phyloP scores from a whole-genome alignment of 2,888 invertebrate genomes.

The Spodoptera picta region DNA sequence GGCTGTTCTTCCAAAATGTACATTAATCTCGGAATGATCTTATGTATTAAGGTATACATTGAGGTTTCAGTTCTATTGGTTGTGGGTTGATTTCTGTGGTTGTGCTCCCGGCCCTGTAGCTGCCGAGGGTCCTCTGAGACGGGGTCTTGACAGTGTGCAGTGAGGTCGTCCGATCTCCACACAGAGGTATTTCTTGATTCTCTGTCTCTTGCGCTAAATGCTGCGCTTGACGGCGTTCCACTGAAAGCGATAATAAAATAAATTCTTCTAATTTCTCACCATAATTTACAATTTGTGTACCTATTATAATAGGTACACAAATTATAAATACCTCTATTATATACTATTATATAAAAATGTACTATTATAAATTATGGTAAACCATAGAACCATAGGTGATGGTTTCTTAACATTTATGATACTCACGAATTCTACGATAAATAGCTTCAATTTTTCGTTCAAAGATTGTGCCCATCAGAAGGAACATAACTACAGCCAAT shows the following conservation, averaged over 20 bases:
- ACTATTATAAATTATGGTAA: no score
- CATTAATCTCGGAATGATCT: constrained; percentile 26
- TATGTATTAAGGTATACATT: constrained; percentile 31
- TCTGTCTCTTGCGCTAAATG: constrained; percentile 18
- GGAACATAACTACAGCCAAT: constrained; percentile 75
- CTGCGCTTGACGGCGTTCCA: constrained; percentile 46
- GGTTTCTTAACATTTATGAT: constrained; percentile 1
- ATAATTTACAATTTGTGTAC: no score
- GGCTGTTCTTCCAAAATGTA: constrained; percentile 16
- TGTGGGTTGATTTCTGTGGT: background rate
- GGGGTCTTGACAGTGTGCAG: constrained; percentile 18
- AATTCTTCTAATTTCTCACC: no score
- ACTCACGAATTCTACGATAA: constrained; percentile 70
- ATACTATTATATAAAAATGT: no score
- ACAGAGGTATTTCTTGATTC: constrained; percentile 2
- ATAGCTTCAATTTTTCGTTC: constrained; percentile 71
- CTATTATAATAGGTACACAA: no score
- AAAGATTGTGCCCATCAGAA: constrained; percentile 77
- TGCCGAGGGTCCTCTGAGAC: constrained; percentile 17
- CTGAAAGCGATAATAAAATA: constrained; percentile 35
- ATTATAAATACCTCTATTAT: no score
- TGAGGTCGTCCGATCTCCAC: constrained; percentile 1
- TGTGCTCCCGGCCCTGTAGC: constrained; percentile 11
- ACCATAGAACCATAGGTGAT: no score
- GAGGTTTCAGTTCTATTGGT: background rate